A percentile compares a stretch with the other conserved stretches of the same genome.
Conservation (phyloP, 1,140 invertebrate species). For the Scaptomyza graminum region DNA sequence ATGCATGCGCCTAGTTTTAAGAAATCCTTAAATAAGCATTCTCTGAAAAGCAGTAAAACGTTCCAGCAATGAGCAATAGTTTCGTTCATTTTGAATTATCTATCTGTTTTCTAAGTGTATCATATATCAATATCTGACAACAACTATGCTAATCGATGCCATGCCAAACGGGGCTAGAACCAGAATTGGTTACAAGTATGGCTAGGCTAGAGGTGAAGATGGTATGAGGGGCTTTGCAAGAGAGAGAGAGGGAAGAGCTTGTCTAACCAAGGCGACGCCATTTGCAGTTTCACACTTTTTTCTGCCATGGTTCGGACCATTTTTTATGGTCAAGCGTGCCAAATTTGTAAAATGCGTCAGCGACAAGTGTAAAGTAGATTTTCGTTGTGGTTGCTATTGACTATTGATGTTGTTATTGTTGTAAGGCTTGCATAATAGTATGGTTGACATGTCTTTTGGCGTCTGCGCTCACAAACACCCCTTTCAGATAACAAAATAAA, state of each 20-base stretch:
- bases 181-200: slow-evolving; percentile 26
- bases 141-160: slow-evolving; percentile 75
- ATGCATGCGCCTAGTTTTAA: no score
- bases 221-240: no score
- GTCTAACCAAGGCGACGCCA: slow-evolving; percentile 77
- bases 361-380: slow-evolving; percentile 72
- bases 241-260: slow-evolving; percentile 8
- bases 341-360: slow-evolving; percentile 81
- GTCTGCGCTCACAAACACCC: slow-evolving; percentile 10
- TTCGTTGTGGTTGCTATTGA: slow-evolving; percentile 27
- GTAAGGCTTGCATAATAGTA: slow-evolving; percentile 68
- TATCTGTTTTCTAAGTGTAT: background rate
- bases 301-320: slow-evolving; percentile 63
- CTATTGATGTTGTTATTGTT: slow-evolving; percentile 42
- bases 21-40: no score
- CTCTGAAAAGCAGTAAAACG: no score
- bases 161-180: slow-evolving; percentile 73
- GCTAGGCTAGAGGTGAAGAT: background rate
- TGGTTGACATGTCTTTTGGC: slow-evolving; percentile 32
- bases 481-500: slow-evolving; percentile 16
- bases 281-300: slow-evolving; percentile 81
- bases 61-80: no score
- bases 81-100: no score
- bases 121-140: slow-evolving; percentile 38
- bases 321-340: slow-evolving; percentile 80